A percentile compares a stretch with the other conserved stretches of the same genome.
Conservation (phyloP, 2,113 vertebrate species). For the Xenotilapia longispinis region DNA sequence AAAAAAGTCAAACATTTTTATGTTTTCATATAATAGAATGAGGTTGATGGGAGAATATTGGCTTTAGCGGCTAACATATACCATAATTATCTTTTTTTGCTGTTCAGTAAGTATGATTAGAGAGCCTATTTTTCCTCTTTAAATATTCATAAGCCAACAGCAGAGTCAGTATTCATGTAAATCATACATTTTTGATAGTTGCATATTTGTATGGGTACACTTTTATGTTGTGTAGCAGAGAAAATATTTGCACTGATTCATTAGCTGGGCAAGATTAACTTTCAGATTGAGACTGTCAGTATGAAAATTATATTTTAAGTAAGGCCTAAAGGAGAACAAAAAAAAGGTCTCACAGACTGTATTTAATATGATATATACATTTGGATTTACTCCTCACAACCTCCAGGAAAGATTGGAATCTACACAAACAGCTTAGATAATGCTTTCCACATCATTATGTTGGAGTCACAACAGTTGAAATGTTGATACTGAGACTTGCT, state of each 20-base stretch:
- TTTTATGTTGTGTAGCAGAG: background rate
- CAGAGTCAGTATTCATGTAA: background rate
- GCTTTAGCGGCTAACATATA: background rate
- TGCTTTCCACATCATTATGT: background rate
- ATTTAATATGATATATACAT: background rate
- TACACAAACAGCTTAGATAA: background rate
- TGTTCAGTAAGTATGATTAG: background rate
- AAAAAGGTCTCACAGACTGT: background rate
- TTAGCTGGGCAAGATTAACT: background rate
- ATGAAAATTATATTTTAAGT: background rate
- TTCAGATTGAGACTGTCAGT: background rate
- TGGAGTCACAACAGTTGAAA: background rate
- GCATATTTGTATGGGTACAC: background rate
- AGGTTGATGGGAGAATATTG: background rate
- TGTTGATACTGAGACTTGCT: background rate
- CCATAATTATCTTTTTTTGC: background rate
- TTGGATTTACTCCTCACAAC: background rate
- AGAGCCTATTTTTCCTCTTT: background rate
- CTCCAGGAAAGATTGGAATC: background rate
- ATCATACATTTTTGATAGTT: background rate
- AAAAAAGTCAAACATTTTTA: background rate
- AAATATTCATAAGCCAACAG: conserved; percentile 7
- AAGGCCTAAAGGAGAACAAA: background rate
- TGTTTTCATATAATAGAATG: background rate
- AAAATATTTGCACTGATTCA: background rate